Percentiles rank a stretch among this genome's conserved stretches.
phyloP scores from a whole-genome alignment of 2,888 invertebrate genomes.

The Gymnosoma rotundatum region DNA sequence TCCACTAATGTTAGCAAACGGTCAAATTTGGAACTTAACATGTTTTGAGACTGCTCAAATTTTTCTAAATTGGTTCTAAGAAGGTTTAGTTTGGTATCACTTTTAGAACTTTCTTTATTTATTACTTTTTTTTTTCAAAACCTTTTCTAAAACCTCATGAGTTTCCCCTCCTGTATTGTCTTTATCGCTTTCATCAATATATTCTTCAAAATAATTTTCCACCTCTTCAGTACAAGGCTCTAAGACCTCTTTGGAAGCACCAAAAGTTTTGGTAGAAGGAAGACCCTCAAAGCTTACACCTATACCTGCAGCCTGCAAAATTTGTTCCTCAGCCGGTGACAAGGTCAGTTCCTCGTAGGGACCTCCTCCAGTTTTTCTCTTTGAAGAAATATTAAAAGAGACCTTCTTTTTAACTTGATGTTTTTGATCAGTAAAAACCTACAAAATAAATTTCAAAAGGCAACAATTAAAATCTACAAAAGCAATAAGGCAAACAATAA shows the following conservation, averaged over 20 bases:
- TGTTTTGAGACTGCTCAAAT: constrained; percentile 19
- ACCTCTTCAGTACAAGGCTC: not conserved
- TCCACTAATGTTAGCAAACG: constrained; percentile 7
- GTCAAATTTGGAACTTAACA: constrained; percentile 1
- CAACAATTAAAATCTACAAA: too few relatives aligned
- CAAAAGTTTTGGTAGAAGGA: constrained; percentile 3
- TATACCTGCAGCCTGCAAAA: not conserved
- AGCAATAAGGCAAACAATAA: too few relatives aligned
- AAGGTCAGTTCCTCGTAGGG: not conserved
- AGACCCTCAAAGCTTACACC: not conserved
- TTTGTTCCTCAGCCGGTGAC: not conserved
- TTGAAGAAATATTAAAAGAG: constrained; percentile 1
- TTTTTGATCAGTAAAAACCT: too few relatives aligned
- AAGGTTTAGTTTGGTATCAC: not conserved
- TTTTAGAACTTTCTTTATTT: not conserved
- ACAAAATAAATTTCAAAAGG: too few relatives aligned
- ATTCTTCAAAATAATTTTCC: not conserved
- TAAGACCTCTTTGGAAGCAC: not conserved
- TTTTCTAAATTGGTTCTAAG: constrained; percentile 6
- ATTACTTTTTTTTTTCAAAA: not conserved
- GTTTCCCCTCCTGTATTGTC: not conserved
- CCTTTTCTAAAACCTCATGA: not conserved
- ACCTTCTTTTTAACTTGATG: not conserved
- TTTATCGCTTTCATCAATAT: not conserved
- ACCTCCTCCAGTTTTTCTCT: constrained; percentile 15